phyloP scores from a whole-genome alignment of 2,888 invertebrate species.

The Spatulosminthurus flaviceps region DNA sequence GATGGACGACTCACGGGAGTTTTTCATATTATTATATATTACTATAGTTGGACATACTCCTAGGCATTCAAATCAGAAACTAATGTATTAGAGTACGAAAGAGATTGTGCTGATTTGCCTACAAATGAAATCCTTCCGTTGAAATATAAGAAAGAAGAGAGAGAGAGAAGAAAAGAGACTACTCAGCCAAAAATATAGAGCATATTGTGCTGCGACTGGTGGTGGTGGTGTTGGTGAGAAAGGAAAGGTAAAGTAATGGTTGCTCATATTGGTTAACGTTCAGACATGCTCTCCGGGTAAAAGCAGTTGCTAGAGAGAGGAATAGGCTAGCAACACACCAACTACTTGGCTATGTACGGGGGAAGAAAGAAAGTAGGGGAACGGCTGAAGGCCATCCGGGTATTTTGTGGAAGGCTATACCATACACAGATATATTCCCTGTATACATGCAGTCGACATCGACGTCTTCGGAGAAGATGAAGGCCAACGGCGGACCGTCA shows the following conservation, averaged over 20 bases:
- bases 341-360: conserved; percentile 8
- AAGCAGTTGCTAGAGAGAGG: not conserved
- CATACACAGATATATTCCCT: too few relatives aligned
- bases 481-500: conserved; percentile 34
- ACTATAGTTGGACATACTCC: too few relatives aligned
- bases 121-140: conserved; percentile 6
- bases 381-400: conserved; percentile 6
- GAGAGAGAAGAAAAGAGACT: not conserved
- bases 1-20: too few relatives aligned
- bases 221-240: not conserved
- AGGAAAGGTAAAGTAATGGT: conserved; percentile 15
- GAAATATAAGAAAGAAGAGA: not conserved
- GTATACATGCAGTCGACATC: not conserved
- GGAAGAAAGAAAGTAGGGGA: conserved; percentile 4
- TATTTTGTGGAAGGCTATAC: conserved; percentile 15
- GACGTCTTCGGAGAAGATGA: conserved; percentile 35
- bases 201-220: conserved; percentile 8
- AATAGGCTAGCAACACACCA: conserved; percentile 18
- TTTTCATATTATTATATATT: too few relatives aligned
- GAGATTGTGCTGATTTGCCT: not conserved
- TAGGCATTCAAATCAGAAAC: too few relatives aligned
- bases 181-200: not conserved
- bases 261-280: not conserved
- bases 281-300: conserved; percentile 20
- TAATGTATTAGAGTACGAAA: too few relatives aligned